Conservation (phyloP, 2,113 vertebrate genomes). For the Psittacula cyanocephala region DNA sequence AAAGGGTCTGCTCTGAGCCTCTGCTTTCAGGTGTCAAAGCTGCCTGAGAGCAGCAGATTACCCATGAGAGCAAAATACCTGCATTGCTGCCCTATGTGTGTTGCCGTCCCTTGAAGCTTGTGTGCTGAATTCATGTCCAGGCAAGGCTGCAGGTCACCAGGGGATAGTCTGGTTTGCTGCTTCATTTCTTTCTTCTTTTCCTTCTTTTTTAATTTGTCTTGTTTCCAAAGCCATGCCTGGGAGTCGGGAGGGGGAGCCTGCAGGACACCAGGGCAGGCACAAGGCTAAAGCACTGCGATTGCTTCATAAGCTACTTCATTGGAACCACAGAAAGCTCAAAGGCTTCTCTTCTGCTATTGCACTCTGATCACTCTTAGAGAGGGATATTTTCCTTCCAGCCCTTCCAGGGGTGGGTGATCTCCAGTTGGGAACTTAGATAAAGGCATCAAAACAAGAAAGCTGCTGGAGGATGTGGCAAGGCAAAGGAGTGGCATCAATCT, state of each 20-base stretch:
- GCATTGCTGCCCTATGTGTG: fast-evolving
- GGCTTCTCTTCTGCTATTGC: not conserved
- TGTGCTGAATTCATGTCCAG: not conserved
- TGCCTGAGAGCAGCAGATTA: fast-evolving
- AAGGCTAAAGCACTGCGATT: not conserved
- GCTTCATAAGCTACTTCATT: not conserved
- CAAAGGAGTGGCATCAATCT: not conserved
- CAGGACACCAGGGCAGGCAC: not conserved
- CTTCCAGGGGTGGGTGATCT: not conserved
- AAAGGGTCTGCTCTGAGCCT: not conserved
- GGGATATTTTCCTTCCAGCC: not conserved
- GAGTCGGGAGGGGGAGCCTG: not conserved
- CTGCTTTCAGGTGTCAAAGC: not conserved
- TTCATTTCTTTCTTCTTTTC: not conserved
- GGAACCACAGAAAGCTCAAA: not conserved
- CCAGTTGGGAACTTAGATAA: not conserved
- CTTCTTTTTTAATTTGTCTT: not conserved
- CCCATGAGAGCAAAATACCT: fast-evolving
- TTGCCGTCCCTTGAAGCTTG: fast-evolving
- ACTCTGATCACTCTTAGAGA: not conserved
- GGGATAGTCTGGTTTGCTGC: not conserved
- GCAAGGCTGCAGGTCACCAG: not conserved
- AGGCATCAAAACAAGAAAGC: slow-evolving; percentile 4
- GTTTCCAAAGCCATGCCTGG: not conserved
- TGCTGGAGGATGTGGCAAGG: not conserved